phyloP scores from a whole-genome alignment of 53 echinoderm and acorn worm species.

The Crossaster papposus region DNA sequence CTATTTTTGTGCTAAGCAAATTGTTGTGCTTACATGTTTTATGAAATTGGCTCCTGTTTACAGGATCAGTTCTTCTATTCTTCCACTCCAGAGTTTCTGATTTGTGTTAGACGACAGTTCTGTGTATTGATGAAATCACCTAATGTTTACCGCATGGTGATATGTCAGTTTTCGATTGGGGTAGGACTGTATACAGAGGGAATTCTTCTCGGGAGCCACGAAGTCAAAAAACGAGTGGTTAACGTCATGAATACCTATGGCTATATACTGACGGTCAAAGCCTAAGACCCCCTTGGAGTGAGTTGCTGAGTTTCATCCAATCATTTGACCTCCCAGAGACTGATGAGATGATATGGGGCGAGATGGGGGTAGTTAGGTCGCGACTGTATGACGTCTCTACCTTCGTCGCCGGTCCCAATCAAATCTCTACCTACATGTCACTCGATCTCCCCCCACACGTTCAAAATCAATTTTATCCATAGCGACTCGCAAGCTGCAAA shows the following conservation, averaged over 20 bases:
- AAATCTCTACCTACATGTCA: not conserved
- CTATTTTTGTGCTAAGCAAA: no score
- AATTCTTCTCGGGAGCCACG: no score
- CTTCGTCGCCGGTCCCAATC: not conserved
- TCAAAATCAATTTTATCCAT: not conserved
- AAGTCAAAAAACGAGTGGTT: no score
- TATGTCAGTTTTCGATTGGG: no score
- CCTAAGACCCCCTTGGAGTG: not conserved
- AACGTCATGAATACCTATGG: no score
- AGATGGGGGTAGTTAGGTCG: not conserved
- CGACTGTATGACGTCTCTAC: not conserved
- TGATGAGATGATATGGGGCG: no score
- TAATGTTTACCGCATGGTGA: no score
- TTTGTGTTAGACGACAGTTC: not conserved
- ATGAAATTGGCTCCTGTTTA: no score
- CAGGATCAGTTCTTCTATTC: not conserved
- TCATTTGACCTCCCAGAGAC: not conserved
- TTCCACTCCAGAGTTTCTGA: not conserved
- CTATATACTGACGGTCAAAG: not conserved
- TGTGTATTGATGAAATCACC: no score
- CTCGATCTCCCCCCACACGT: not conserved
- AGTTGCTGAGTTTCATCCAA: not conserved
- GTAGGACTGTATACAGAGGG: no score
- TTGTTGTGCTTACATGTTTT: no score
- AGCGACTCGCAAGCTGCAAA: constrained; percentile 24